Base-by-base conservation (phyloP, 2,797 vertebrate genomes). In the Ambastaia sidthimunki region DNA sequence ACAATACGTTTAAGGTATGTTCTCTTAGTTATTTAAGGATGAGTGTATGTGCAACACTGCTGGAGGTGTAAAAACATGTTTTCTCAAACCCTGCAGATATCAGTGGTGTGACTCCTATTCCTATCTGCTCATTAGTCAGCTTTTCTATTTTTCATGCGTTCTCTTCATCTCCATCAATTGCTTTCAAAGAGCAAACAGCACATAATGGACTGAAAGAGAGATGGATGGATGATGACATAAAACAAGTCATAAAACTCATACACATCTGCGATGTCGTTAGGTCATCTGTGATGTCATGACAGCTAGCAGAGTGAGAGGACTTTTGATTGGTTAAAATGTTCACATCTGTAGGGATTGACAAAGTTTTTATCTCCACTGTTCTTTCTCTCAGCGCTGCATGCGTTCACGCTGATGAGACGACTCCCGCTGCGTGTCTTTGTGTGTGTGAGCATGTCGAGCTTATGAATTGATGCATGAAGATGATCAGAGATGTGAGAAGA, bases 401-500 rank as follows among this genome's bases (percentile, higher is more conserved):
- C 54, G 28, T 60, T 60, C 18, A 41, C 63, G 54, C 44, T 68
- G 71, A 73, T 59, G 54, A 82, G 75, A 78, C 28, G 0, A 23
- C 28, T 69, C 78, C 44, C 23, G 62, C 50, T 67, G 71, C 18
- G 69, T 13, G 55, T 23, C 31, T 70, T 50, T 54, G n/a, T 65
- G 69, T 25, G 77, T 11, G 19, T 44, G 44, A 19, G 47, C 54
- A 13, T 74, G 80, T 80, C 44, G 12, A 74, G 60, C 77, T 74
- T 75, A 80, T 82, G 80, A 82, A 85, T 77, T 34, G 77, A 82
- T 80, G 73, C 50, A 82, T 77, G 70, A 77, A 70, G 73, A 75
- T 80, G 83, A 85, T 73, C 74, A 71, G 69, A 66, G 75, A 80
- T 82, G 67, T 73, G 50, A 82, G 83, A 82, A 76, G 67, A 84